These are phyloP conservation scores for Leptoteleia sp. DNA, from an alignment of 1,140 invertebrate genomes.

Conservation along the genomic window DNA sequence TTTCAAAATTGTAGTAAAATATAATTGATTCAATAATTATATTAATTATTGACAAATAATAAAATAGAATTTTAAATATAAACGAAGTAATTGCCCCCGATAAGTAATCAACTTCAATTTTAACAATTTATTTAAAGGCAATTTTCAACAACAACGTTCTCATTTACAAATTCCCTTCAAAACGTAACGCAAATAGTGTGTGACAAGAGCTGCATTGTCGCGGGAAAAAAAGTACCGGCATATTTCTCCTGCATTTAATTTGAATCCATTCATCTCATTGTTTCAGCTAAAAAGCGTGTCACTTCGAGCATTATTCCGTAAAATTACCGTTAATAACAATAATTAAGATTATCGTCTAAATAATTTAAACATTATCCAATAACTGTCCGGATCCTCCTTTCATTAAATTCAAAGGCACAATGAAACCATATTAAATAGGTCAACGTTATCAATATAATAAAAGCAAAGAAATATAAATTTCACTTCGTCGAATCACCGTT, in stretches of 20 bases:
- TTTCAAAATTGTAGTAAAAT: too few species aligned
- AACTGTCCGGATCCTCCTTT: neutral
- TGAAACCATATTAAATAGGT: neutral
- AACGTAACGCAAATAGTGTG: neutral
- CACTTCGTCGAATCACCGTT: constrained; percentile 16
- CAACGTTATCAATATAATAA: neutral
- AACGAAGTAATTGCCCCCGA: too few species aligned
- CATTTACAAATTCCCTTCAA: neutral
- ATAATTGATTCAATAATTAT: too few species aligned
- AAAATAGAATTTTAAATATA: too few species aligned
- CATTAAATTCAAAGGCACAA: neutral
- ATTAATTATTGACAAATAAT: too few species aligned
- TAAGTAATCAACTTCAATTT: too few species aligned
- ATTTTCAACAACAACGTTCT: neutral
- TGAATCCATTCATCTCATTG: constrained; percentile 11
- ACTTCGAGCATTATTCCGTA: constrained; percentile 5
- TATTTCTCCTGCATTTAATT: neutral
- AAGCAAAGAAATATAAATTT: too few species aligned
- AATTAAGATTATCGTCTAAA: constrained; percentile 16
- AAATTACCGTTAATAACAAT: constrained; percentile 27
- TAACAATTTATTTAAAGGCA: too few species aligned
- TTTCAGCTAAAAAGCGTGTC: constrained; percentile 8
- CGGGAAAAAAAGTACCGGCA: neutral
- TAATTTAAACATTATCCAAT: constrained; percentile 5
- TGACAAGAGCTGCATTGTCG: neutral